Evolutionary conservation across 1,140 invertebrate genomes (phyloP).

Genomic region (Leucophenga varia): DNA sequence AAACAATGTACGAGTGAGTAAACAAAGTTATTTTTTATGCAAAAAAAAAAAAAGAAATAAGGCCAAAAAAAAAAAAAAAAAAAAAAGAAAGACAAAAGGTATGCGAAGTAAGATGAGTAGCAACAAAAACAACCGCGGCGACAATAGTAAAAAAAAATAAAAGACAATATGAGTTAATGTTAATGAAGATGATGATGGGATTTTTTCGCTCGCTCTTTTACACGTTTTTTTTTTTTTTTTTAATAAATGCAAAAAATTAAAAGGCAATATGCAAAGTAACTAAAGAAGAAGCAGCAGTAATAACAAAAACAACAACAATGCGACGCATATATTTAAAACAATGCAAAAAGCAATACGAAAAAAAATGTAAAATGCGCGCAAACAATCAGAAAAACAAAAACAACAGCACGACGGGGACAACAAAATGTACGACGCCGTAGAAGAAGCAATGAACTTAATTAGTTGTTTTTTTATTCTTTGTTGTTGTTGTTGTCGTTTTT

Average conservation of each 20-base stretch:
- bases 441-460: constrained; percentile 55
- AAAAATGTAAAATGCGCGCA: constrained; percentile 1
- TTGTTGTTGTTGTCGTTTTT: background rate
- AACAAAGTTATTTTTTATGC: constrained; percentile 37
- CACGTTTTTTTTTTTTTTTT: too few relatives aligned
- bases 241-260: too few relatives aligned
- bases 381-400: constrained; percentile 25
- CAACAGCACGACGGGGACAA: constrained; percentile 18
- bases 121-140: background rate
- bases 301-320: constrained; percentile 6
- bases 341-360: background rate
- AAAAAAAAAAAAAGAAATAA: too few relatives aligned
- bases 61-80: too few relatives aligned
- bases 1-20: constrained; percentile 30
- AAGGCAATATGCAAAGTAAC: too few relatives aligned
- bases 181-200: constrained; percentile 5
- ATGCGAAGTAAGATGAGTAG: background rate
- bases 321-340: background rate
- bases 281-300: constrained; percentile 1
- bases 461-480: constrained; percentile 35
- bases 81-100: too few relatives aligned
- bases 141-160: background rate
- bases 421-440: constrained; percentile 34
- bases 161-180: constrained; percentile 4
- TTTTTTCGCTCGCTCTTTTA: too few relatives aligned